Evolutionary conservation across 2,888 invertebrate genomes (phyloP), one percentile per base, ranked within the genome.

Genomic region (Hypolimnas misippus): DNA sequence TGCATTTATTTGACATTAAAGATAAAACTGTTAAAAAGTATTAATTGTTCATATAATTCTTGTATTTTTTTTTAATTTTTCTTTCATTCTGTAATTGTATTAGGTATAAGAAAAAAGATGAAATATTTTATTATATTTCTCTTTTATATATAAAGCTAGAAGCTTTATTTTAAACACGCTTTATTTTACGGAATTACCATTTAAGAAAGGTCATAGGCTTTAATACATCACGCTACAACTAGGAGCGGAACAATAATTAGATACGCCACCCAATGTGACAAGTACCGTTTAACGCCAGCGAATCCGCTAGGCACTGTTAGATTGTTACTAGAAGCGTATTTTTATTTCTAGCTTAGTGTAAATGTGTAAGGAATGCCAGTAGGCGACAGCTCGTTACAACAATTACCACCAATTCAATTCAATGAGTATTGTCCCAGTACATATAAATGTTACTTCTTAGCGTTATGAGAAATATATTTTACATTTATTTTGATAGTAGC

Each of bases 371-470:
- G 35, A 55, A 42, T 42, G 42, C 8, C 29, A 29, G 59, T 60
- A 51, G 56, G 56, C 56, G 59, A 4, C 44, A 14, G 31, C 31
- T 46, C 8, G 46, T 64, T 60, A 46, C 19, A 40, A 38, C 46
- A 44, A 56, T 63, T 60, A 56, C 59, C 46, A 19, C 35, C 46
- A 60, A 64, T 60, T 46, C 38, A 46, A 56, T 56, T 21, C 44
- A 44, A 44, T 44, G 44, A 46, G 44, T 21, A 46, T 12, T 19
- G 12, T 46, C 19, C 1, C 1, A 5, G 44, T 46, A 19, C 12
- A 12, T 12, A 8, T 12, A 38, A 38, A n/a, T n/a, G n/a, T n/a
- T 38, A n/a, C n/a, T n/a, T n/a, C n/a, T 12, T 0, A 38, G n/a
- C 2, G 0, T 38, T 38, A 3, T 38, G 12, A 38, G 35, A 38